Base-by-base conservation (phyloP, 1,140 invertebrate genomes). In the Tetraneura akinire region DNA sequence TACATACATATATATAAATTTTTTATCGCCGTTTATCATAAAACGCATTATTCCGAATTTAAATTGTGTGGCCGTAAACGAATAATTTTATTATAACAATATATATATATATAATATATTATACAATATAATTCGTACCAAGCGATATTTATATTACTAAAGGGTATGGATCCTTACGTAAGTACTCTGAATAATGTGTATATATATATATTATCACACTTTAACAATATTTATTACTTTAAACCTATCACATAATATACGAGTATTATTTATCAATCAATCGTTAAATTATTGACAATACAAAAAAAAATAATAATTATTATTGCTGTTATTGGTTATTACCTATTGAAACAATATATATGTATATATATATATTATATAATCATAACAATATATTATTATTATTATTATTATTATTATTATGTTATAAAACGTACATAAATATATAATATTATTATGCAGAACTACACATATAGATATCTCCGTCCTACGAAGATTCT, bases 31-130 rank as follows among this genome's bases (percentile, higher is more conserved):
- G 14, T 45, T 45, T 45, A 68, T 37, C 64, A 32, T 68, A 42
- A 66, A 66, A 66, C 37, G 21, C n/a, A n/a, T n/a, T 66, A 42
- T 66, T 68, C n/a, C 23, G 64, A 68, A 68, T 68, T 68, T 45
- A 47, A 68, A 68, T 68, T 68, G 13, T 23, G 13, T 32, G n/a
- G 37, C 37, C 37, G 45, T 68, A 68, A 68, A 68, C 23, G 37
- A 68, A 45, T 66, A 42, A 42, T 68, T 45, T 45, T 68, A 68
- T 45, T 21, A 68, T n/a, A 57, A 57, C 11, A 68, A 45, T 68
- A 47, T 37, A 68, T n/a, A n/a, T n/a, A n/a, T n/a, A n/a, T n/a
- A n/a, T n/a, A n/a, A n/a, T n/a, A n/a, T 37, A 37, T 4, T 37
- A 37, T 37, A 37, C 32, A 8, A 37, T 37, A 45, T 68, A 66